Evolutionary conservation across 2,797 vertebrate species (phyloP).

Genomic region (Crax fasciolata): DNA sequence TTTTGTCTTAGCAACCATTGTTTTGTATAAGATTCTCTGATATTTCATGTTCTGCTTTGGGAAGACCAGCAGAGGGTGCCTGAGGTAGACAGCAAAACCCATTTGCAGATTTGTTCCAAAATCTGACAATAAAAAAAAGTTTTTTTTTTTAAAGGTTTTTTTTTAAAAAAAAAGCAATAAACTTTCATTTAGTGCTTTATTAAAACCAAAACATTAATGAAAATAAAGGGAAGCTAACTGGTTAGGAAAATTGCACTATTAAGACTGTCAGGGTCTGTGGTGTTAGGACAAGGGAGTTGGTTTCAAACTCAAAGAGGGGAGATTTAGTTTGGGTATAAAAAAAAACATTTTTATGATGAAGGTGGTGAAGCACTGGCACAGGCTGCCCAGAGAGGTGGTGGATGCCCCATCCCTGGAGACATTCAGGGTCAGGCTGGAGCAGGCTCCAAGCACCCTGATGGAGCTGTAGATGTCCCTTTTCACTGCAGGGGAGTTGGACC

Average conservation of each 20-base stretch:
- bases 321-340: no score
- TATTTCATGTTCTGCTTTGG: slow-evolving; percentile 46
- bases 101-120: neutral
- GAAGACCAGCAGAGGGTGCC: slow-evolving; percentile 74
- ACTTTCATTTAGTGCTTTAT: neutral
- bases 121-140: neutral
- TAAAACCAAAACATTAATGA: neutral
- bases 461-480: no score
- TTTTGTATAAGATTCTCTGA: neutral
- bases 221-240: neutral
- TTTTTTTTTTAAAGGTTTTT: no score
- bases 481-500: no score
- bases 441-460: no score
- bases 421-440: no score
- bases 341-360: no score
- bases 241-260: neutral
- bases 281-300: neutral
- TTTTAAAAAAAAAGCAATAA: neutral
- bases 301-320: neutral
- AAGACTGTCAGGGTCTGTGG: neutral
- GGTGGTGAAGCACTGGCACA: no score
- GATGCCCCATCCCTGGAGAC: no score
- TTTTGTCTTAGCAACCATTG: neutral
- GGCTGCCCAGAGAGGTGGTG: no score
- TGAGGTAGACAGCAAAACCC: neutral